These are phyloP conservation scores for Sakesphorus luctuosus DNA, from an alignment of 2,113 vertebrate species.

Conservation along the genomic window DNA sequence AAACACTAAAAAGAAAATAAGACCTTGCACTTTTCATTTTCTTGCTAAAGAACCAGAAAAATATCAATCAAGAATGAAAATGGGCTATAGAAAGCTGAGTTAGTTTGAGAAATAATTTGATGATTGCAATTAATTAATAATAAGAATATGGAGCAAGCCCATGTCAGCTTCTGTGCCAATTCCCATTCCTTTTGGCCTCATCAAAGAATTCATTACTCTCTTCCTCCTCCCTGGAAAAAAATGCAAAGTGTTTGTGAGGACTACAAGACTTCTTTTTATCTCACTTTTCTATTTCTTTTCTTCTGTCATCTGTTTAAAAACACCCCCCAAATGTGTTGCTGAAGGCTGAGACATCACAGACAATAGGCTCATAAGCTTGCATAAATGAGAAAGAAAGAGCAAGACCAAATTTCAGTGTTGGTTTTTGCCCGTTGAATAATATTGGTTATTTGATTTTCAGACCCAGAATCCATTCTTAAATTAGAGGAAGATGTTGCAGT, in stretches of 20 bases:
- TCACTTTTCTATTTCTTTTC: not conserved
- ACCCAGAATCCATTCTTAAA: slow-evolving; percentile 22
- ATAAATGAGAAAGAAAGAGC: slow-evolving; percentile 33
- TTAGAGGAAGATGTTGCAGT: slow-evolving; percentile 20
- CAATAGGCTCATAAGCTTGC: slow-evolving; percentile 28
- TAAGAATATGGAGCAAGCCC: not conserved
- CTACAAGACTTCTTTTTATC: not conserved
- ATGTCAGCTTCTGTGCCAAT: not conserved
- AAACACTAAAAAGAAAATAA: slow-evolving; percentile 1
- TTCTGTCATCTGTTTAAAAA: slow-evolving; percentile 28
- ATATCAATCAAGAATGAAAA: slow-evolving; percentile 37
- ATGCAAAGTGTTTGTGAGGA: not conserved
- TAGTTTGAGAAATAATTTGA: slow-evolving; percentile 24
- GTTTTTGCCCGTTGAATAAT: slow-evolving; percentile 27
- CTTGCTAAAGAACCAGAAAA: slow-evolving; percentile 18
- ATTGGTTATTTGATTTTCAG: slow-evolving; percentile 40
- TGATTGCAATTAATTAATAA: slow-evolving; percentile 28
- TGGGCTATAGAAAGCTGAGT: not conserved
- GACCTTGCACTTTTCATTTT: not conserved
- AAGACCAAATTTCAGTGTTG: slow-evolving; percentile 23
- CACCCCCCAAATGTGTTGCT: slow-evolving; percentile 1
- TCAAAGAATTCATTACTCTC: not conserved
- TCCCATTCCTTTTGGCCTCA: not conserved
- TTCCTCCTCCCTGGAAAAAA: not conserved
- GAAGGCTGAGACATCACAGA: slow-evolving; percentile 4